These are phyloP conservation scores for Drosophila orosa DNA, from an alignment of 1,140 invertebrate genomes.

Conservation along the genomic window DNA sequence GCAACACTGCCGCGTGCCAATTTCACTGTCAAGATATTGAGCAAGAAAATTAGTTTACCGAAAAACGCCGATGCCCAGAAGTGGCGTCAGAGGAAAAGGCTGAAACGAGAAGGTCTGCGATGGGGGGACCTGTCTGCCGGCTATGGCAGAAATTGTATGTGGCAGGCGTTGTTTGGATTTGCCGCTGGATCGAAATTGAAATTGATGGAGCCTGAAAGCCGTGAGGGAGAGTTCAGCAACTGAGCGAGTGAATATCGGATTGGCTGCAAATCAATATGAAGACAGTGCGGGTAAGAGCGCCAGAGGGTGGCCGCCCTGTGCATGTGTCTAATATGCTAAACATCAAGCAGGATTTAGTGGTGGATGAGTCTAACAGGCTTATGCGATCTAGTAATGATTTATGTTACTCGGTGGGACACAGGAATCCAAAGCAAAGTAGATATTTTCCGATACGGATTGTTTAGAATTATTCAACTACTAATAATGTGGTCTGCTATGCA, in stretches of 20 bases:
- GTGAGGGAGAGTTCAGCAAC: slow-evolving; percentile 29
- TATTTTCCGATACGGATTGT: not conserved
- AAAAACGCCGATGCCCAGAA: slow-evolving; percentile 60
- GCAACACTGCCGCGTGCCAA: slow-evolving; percentile 77
- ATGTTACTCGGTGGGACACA: slow-evolving; percentile 16
- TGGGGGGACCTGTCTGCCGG: slow-evolving; percentile 52
- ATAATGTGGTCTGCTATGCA: no score
- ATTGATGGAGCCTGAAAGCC: slow-evolving; percentile 77
- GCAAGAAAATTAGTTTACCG: slow-evolving; percentile 84
- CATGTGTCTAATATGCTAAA: slow-evolving; percentile 79
- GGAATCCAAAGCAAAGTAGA: not conserved
- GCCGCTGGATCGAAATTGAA: slow-evolving; percentile 78
- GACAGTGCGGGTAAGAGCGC: not conserved
- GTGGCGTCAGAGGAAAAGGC: not conserved
- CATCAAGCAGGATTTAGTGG: slow-evolving; percentile 70
- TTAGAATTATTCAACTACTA: not conserved
- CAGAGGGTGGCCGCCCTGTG: slow-evolving; percentile 27
- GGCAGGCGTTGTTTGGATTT: slow-evolving; percentile 80
- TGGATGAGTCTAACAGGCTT: slow-evolving; percentile 32
- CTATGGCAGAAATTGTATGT: slow-evolving; percentile 74
- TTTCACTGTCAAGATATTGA: slow-evolving; percentile 84
- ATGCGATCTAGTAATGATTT: slow-evolving; percentile 50
- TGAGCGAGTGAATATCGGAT: slow-evolving; percentile 40
- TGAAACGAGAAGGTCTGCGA: not conserved
- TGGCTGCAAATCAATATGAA: slow-evolving; percentile 71